These are phyloP conservation scores for Drosophila cracens DNA, from an alignment of 2,888 invertebrate species.

Conservation along the genomic window DNA sequence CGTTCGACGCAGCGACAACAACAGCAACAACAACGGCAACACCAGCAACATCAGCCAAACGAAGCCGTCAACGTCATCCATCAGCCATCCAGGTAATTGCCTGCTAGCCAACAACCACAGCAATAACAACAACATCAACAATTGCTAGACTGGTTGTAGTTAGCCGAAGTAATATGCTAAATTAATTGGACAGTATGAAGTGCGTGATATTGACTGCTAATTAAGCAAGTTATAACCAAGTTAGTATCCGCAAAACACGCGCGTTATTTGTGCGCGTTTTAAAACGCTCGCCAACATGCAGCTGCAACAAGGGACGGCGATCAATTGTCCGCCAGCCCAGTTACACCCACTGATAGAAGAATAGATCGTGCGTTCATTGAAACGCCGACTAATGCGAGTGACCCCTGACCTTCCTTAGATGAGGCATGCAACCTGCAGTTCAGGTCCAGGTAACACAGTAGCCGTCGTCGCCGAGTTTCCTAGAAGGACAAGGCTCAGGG, in stretches of 20 bases:
- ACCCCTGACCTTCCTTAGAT: constrained; percentile 26
- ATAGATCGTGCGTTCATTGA: constrained; percentile 24
- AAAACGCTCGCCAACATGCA: constrained; percentile 19
- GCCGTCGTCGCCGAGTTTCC: constrained; percentile 58
- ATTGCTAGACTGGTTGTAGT: constrained; percentile 51
- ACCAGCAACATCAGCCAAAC: constrained; percentile 56
- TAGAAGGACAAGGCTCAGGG: constrained; percentile 52
- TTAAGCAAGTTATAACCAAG: constrained; percentile 73
- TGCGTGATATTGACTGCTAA: constrained; percentile 83
- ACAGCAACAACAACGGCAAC: constrained; percentile 27
- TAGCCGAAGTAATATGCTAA: constrained; percentile 78
- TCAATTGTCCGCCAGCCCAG: constrained; percentile 28
- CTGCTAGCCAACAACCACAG: constrained; percentile 41
- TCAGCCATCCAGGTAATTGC: constrained; percentile 62
- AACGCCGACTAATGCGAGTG: constrained; percentile 6
- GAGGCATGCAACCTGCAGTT: constrained; percentile 17
- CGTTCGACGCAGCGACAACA: constrained; percentile 41
- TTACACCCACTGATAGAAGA: constrained; percentile 28
- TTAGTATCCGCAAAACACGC: constrained; percentile 64
- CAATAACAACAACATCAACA: constrained; percentile 27
- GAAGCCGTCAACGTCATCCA: constrained; percentile 69
- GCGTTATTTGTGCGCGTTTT: constrained; percentile 38
- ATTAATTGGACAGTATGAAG: constrained; percentile 81
- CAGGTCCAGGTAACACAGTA: constrained; percentile 60
- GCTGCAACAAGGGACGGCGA: constrained; percentile 16